Percentiles rank a stretch among this genome's conserved stretches.
Conservation (phyloP, 2,113 vertebrate genomes). For the Stictonetta naevosa region DNA sequence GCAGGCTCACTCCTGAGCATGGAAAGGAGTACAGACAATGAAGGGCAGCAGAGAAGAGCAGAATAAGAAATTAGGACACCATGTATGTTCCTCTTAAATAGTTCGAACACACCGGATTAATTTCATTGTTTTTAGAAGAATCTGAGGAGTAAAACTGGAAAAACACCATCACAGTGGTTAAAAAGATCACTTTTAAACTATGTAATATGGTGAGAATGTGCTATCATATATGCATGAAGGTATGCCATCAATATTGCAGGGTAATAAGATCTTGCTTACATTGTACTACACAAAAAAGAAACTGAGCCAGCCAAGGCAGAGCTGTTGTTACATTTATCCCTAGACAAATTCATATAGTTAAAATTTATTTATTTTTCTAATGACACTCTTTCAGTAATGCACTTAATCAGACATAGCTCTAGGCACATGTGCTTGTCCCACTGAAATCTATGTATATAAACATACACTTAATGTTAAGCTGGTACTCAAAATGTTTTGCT, state of each 20-base stretch:
- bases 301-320: neutral
- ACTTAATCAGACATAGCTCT: neutral
- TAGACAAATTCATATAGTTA: neutral
- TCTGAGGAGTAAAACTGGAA: neutral
- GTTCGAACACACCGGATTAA: neutral
- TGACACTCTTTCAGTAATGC: neutral
- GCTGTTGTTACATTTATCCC: neutral
- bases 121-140: neutral
- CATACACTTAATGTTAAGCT: neutral
- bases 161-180: neutral
- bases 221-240: neutral
- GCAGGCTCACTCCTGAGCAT: neutral
- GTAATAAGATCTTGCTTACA: neutral
- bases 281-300: neutral
- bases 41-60: neutral
- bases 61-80: neutral
- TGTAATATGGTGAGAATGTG: neutral
- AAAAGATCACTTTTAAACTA: neutral
- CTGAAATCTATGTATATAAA: neutral
- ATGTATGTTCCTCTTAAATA: neutral
- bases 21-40: neutral
- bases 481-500: conserved; percentile 13
- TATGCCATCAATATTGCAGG: neutral
- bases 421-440: neutral
- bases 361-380: neutral